A percentile compares a stretch with the other conserved stretches of the same genome.
These are phyloP conservation scores for Nothoprocta pentlandii DNA, from an alignment of 2,113 vertebrate genomes.

Conservation along the genomic window DNA sequence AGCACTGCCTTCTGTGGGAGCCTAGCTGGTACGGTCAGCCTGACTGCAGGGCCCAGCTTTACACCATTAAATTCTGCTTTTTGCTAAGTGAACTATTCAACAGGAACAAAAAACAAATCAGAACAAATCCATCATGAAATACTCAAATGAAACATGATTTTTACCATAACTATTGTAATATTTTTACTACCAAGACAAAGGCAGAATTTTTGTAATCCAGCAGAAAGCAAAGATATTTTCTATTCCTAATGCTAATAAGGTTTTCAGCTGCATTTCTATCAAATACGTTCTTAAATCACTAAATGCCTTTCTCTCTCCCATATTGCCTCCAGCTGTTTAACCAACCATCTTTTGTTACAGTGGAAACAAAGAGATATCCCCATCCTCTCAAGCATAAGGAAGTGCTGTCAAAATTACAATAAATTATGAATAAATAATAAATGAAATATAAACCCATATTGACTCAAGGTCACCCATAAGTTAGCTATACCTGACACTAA, in stretches of 20 bases:
- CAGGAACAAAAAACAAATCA: not conserved
- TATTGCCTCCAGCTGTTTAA: not conserved
- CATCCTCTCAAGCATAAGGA: not conserved
- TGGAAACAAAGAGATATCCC: not conserved
- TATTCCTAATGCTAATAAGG: not conserved
- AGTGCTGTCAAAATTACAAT: not conserved
- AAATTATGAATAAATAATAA: not conserved
- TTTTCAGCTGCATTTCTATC: not conserved
- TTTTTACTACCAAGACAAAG: not conserved
- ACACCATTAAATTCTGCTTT: not conserved
- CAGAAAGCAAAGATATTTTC: not conserved
- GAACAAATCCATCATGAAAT: not conserved
- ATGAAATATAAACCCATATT: not conserved
- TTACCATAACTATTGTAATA: not conserved
- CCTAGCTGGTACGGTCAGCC: not conserved
- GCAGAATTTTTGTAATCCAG: not conserved
- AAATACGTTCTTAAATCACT: not conserved
- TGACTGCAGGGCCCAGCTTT: not conserved
- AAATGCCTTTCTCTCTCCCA: accelerated
- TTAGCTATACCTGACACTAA: not conserved
- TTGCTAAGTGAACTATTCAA: not conserved
- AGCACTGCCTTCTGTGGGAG: not conserved
- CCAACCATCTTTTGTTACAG: not conserved
- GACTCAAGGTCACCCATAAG: not conserved
- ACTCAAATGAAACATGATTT: not conserved